A percentile compares a stretch with the other conserved stretches of the same genome.
These are phyloP conservation scores for Bactericera cockerelli DNA, from an alignment of 1,140 invertebrate genomes.

Conservation along the genomic window DNA sequence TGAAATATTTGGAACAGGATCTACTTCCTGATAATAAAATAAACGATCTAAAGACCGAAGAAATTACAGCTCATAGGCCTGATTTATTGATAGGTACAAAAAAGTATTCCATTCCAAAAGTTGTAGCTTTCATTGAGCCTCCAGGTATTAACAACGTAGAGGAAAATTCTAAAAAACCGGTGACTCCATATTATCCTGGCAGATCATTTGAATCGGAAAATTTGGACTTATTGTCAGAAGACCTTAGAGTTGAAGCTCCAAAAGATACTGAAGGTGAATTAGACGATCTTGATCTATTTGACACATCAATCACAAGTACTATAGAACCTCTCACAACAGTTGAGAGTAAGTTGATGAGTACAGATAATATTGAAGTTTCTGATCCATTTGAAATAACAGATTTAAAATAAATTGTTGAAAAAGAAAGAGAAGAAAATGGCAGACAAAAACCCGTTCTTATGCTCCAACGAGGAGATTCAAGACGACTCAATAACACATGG, in stretches of 20 bases:
- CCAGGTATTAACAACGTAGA: constrained; percentile 37
- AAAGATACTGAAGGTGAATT: constrained; percentile 19
- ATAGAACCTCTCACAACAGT: constrained; percentile 55
- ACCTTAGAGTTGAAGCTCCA: constrained; percentile 19
- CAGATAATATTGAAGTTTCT: neutral
- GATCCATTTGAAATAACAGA: constrained; percentile 3
- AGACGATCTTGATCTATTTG: constrained; percentile 55
- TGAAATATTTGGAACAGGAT: constrained; percentile 63
- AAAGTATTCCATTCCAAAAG: constrained; percentile 32
- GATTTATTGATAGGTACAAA: constrained; percentile 19
- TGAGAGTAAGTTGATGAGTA: constrained; percentile 42
- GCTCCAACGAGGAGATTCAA: neutral
- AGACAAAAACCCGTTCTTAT: neutral
- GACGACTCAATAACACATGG: neutral
- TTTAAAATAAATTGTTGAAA: neutral
- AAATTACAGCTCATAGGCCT: constrained; percentile 18
- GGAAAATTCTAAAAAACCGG: constrained; percentile 42
- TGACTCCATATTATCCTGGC: constrained; percentile 48
- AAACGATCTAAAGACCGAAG: constrained; percentile 51
- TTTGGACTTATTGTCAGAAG: constrained; percentile 15
- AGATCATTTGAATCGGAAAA: constrained; percentile 1
- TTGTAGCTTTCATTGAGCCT: constrained; percentile 51
- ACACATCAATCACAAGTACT: constrained; percentile 60
- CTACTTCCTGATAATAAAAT: constrained; percentile 40
- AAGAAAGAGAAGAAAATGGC: neutral